Evolutionary conservation across 2,113 vertebrate genomes (phyloP).

Genomic region (Ptyas mucosa): DNA sequence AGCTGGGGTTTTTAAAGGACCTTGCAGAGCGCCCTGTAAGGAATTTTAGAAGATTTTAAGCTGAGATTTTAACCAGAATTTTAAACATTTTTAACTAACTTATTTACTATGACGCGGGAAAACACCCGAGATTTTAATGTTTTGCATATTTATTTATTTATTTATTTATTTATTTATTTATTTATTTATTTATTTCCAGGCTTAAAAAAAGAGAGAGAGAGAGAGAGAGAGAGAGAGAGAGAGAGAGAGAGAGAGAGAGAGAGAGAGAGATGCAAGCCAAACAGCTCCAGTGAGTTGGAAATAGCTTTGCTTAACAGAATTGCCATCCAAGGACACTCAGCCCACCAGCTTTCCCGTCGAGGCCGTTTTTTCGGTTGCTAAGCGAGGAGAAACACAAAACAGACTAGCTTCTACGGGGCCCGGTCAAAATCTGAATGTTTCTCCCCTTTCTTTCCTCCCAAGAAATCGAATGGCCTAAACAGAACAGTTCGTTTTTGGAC

Average conservation of each 20-base stretch:
- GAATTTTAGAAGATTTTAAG: no score
- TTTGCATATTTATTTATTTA: no score
- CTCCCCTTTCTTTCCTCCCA: slow-evolving; percentile 37
- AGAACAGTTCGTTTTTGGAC: slow-evolving; percentile 18
- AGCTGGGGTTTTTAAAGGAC: no score
- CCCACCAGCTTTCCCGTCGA: slow-evolving; percentile 41
- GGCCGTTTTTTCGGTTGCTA: slow-evolving; percentile 57
- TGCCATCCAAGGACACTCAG: slow-evolving; percentile 47
- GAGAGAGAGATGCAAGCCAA: fast-evolving
- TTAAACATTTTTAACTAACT: no score
- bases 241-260: not conserved
- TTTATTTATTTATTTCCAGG: no score
- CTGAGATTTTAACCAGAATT: no score
- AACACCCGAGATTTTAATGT: no score
- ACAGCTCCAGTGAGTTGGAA: slow-evolving; percentile 1
- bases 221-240: no score
- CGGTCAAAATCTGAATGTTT: slow-evolving; percentile 47
- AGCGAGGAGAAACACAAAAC: slow-evolving; percentile 67
- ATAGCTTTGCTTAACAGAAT: slow-evolving; percentile 32
- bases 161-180: no score
- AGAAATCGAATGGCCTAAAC: slow-evolving; percentile 63
- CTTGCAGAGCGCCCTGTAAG: no score
- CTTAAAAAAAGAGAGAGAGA: no score
- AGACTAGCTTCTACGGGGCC: slow-evolving; percentile 27
- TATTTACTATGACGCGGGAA: no score